These are phyloP conservation scores for Sialia sialis DNA, from an alignment of 2,113 vertebrate genomes.

Conservation along the genomic window DNA sequence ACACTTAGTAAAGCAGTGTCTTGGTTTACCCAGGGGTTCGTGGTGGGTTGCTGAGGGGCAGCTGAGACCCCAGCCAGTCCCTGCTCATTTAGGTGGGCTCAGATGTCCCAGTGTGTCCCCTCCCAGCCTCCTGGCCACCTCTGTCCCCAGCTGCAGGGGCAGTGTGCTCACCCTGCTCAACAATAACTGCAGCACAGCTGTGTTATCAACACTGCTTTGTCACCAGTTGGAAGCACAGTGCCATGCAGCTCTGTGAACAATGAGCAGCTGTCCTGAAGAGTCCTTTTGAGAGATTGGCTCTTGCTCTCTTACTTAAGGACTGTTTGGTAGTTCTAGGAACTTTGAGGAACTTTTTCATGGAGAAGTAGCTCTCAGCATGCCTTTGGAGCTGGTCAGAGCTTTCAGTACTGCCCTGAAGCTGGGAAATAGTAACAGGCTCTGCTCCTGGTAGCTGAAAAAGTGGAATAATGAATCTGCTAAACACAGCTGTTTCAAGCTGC, in stretches of 20 bases:
- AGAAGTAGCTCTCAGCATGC: not conserved
- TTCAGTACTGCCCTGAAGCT: not conserved
- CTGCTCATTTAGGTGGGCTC: not conserved
- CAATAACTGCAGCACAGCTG: not conserved
- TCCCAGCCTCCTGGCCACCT: not conserved
- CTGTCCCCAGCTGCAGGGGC: accelerated
- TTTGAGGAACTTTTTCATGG: not conserved
- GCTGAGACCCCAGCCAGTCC: not conserved
- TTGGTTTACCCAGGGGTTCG: not conserved
- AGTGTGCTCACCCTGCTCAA: not conserved
- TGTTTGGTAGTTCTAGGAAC: not conserved
- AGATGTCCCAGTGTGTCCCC: not conserved
- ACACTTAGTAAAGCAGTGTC: not conserved
- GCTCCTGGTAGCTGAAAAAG: not conserved
- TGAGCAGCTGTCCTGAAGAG: not conserved
- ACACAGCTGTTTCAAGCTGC: not conserved
- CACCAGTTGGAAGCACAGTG: not conserved
- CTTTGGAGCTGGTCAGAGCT: not conserved
- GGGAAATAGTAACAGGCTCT: not conserved
- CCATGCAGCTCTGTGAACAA: not conserved
- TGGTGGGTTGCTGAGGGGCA: not conserved
- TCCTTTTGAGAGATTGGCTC: not conserved
- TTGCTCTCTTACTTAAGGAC: not conserved
- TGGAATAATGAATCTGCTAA: not conserved
- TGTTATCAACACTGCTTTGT: not conserved